phyloP scores from a whole-genome alignment of 1,140 invertebrate genomes.

The Sitobion miscanthi region DNA sequence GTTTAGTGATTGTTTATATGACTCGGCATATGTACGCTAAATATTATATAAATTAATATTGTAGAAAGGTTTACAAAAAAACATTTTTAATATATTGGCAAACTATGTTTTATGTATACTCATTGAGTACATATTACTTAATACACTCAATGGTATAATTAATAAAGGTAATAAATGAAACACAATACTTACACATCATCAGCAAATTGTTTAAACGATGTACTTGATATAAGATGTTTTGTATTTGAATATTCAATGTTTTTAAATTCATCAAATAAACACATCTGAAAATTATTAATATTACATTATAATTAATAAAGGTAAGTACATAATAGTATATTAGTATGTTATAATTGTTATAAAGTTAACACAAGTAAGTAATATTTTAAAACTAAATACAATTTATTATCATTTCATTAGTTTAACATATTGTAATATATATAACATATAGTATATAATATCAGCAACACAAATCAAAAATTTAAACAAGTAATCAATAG shows the following conservation, averaged over 20 bases:
- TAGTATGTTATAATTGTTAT: not conserved
- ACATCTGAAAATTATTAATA: slow-evolving; percentile 26
- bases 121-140: too few species aligned
- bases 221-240: not conserved
- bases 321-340: not conserved
- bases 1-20: not conserved
- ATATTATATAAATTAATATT: not conserved
- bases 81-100: not conserved
- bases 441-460: not conserved
- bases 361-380: not conserved
- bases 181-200: slow-evolving; percentile 40
- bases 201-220: slow-evolving; percentile 18
- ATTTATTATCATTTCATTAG: not conserved
- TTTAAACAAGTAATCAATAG: too few species aligned
- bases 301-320: too few species aligned
- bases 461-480: not conserved
- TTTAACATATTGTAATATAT: not conserved
- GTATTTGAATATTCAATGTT: slow-evolving; percentile 13
- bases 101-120: not conserved
- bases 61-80: not conserved
- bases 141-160: too few species aligned
- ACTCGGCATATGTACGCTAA: not conserved
- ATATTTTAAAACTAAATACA: not conserved
- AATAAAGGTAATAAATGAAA: not conserved
- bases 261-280: slow-evolving; percentile 49